Percentiles rank a stretch among this genome's conserved stretches.
Conservation (phyloP, 2,113 vertebrate species). For the Coptodon bakossiorum region DNA sequence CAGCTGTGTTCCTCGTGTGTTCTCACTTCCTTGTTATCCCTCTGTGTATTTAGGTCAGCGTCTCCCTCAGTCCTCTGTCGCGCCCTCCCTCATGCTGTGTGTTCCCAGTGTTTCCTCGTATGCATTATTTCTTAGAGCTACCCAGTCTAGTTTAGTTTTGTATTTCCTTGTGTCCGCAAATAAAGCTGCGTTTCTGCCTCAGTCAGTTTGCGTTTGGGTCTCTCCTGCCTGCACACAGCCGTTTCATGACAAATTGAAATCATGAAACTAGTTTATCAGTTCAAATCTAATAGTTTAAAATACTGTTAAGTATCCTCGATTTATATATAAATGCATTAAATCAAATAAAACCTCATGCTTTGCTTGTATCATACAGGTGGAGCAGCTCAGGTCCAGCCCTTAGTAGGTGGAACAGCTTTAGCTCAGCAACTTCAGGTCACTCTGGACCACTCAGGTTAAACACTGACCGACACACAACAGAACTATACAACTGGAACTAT, state of each 20-base stretch:
- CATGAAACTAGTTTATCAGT: not conserved
- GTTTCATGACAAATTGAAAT: not conserved
- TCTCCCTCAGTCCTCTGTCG: not conserved
- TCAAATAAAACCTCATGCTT: not conserved
- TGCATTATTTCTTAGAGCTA: not conserved
- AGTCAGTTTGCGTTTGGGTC: not conserved
- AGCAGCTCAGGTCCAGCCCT: conserved; percentile 53
- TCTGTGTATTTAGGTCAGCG: not conserved
- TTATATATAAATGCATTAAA: not conserved
- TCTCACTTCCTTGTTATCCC: not conserved
- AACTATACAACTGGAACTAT: not conserved
- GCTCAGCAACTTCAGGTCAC: conserved; percentile 41
- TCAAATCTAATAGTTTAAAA: not conserved
- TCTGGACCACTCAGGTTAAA: conserved; percentile 52
- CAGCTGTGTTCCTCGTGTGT: not conserved
- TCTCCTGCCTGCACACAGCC: not conserved
- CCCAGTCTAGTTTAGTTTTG: not conserved
- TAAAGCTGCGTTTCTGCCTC: not conserved
- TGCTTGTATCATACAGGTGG: conserved; percentile 10
- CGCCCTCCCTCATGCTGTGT: not conserved
- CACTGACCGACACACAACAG: not conserved
- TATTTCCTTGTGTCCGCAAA: not conserved
- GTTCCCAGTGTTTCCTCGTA: not conserved
- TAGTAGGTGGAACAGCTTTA: conserved; percentile 68
- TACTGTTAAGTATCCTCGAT: too few species aligned